Base-by-base conservation (phyloP, 2,113 vertebrate species). In the Prunella himalayana region DNA sequence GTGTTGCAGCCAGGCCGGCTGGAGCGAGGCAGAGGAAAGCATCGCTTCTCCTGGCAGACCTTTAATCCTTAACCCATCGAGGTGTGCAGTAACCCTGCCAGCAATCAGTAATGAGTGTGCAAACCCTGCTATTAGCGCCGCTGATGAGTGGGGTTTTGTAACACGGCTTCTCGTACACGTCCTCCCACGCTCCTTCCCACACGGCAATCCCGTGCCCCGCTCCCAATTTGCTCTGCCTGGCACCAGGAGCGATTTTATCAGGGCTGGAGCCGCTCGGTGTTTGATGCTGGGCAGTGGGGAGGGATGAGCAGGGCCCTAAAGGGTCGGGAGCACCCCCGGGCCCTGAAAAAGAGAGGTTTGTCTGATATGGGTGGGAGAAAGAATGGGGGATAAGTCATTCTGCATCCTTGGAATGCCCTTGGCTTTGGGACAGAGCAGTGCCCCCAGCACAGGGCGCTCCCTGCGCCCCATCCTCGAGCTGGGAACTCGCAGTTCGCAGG, bases 111-210 rank as follows among this genome's bases (percentile, higher is more conserved):
- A 16, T 2, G 79, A 51, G 33, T 2, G 42, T 51, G 31, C 76
- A 41, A 96, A 92, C 35, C 92, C 88, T 90, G 81, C 86, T 25
- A 93, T 96, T 92, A 97, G 47, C 7, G 42, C 24, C 56, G 13
- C 64, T 16, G 72, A n/a, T 51, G 72, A 88, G 88, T 9, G 68
- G 88, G 47, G 64, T 94, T 96, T 96, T 94, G 92, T 90, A 97
- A 95, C 60, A 6, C 1, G 2, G 50, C 64, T 66, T 42, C 90
- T 83, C 6, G 0, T 23, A 13, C 60, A 2, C 0, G 24, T 81
- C 86, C 82, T 93, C 94, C 90, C 79, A 90, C 91, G 5, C 59
- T 50, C 54, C 79, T 95, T 80, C 66, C 94, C 95, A 73, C 80
- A 6, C 16, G 0, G 1, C 56, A 11, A 19, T 75, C 7, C 2